Percentiles rank a stretch among this genome's conserved stretches.
phyloP scores from a whole-genome alignment of 2,113 vertebrate genomes.

The Philantomba maxwellii region DNA sequence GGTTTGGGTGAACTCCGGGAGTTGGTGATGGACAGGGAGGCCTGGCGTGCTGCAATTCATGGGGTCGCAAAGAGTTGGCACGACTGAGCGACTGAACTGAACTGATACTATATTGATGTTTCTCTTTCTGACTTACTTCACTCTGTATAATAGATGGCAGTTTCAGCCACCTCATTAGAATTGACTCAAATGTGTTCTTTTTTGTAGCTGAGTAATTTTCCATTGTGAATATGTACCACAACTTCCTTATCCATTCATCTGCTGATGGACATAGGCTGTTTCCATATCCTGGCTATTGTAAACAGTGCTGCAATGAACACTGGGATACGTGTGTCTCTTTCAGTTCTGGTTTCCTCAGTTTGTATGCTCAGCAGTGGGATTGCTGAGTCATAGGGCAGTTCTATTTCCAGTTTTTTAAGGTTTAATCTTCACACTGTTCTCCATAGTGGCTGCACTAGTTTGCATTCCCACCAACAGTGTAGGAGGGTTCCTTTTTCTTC shows the following conservation, averaged over 20 bases:
- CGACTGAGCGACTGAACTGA: no score
- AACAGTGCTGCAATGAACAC: not conserved
- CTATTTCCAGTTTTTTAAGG: not conserved
- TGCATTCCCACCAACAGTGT: not conserved
- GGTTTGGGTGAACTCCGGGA: no score
- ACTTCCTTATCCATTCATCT: not conserved
- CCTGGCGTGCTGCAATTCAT: no score
- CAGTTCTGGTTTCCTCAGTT: not conserved
- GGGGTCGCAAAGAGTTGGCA: no score
- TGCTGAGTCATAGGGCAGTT: not conserved
- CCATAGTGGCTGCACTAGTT: not conserved
- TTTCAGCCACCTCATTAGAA: not conserved
- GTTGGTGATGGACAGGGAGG: no score
- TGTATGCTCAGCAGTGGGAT: not conserved
- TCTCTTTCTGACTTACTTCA: not conserved
- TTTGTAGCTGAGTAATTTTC: not conserved
- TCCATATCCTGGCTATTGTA: not conserved
- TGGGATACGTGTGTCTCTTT: not conserved
- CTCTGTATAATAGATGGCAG: not conserved
- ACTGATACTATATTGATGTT: not conserved
- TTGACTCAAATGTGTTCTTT: not conserved
- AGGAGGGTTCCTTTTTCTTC: not conserved
- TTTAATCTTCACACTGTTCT: not conserved
- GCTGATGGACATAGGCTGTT: not conserved
- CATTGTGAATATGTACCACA: not conserved